phyloP scores from a whole-genome alignment of 92 coral and sea anemone genomes.

The Micromussa lordhowensis region DNA sequence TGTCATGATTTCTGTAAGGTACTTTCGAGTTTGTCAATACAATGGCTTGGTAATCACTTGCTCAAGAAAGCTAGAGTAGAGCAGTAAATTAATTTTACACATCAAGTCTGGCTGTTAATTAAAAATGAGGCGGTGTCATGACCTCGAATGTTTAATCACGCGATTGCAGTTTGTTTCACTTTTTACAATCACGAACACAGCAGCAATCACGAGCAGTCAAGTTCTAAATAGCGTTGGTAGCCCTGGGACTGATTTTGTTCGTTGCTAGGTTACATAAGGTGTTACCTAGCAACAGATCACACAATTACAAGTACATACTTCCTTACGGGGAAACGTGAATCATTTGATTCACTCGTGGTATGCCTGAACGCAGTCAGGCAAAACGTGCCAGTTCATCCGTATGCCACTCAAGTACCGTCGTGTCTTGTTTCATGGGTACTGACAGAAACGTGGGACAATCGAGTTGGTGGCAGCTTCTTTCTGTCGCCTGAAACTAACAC shows the following conservation, averaged over 20 bases:
- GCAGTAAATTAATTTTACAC: constrained; percentile 4
- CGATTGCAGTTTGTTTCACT: not conserved
- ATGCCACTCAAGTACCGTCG: not conserved
- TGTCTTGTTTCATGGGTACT: not conserved
- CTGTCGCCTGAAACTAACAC: not conserved
- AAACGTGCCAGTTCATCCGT: constrained; percentile 22
- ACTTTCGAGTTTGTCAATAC: not conserved
- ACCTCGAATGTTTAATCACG: constrained; percentile 4
- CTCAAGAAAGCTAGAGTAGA: not conserved
- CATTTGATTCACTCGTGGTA: constrained; percentile 7
- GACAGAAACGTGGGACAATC: not conserved
- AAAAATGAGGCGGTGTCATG: constrained; percentile 1
- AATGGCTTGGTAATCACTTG: not conserved
- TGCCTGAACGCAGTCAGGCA: not conserved
- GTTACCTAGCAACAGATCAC: constrained; percentile 18
- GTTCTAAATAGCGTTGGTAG: not conserved
- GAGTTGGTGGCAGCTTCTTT: not conserved
- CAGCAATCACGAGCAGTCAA: not conserved
- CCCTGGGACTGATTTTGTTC: not conserved
- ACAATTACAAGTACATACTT: not conserved
- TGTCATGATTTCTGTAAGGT: not conserved
- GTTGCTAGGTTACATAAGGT: not conserved
- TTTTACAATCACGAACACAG: not conserved
- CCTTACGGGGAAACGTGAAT: constrained; percentile 3
- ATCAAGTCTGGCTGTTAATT: not conserved